Conservation (phyloP, 2,888 invertebrate species). For the Lottia gigantea region DNA sequence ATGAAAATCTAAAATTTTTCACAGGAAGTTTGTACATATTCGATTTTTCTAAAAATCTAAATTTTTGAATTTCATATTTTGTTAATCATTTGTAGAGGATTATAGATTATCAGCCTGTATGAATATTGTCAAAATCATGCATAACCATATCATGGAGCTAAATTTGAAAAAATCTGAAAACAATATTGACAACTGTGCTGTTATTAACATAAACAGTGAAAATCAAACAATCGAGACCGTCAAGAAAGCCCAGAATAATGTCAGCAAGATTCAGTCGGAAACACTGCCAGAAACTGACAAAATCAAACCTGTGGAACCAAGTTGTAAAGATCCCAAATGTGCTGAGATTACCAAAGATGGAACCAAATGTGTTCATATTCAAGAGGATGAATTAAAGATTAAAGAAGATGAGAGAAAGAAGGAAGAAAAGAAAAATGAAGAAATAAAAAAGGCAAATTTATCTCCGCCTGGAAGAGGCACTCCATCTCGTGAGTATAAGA, state of each 20-base stretch:
- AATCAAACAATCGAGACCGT: constrained; percentile 3
- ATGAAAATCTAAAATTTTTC: too few species aligned
- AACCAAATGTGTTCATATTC: not conserved
- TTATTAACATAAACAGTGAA: constrained; percentile 22
- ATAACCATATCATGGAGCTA: constrained; percentile 50
- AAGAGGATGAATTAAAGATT: constrained; percentile 4
- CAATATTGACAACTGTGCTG: constrained; percentile 43
- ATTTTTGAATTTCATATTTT: too few species aligned
- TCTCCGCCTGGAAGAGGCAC: not conserved
- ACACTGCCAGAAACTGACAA: not conserved
- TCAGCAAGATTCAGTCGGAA: not conserved
- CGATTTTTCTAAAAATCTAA: too few species aligned
- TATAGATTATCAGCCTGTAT: constrained; percentile 90
- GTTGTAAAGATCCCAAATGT: constrained; percentile 8
- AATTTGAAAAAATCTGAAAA: not conserved
- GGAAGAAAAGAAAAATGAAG: constrained; percentile 5
- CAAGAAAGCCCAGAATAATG: not conserved
- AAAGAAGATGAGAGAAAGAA: constrained; percentile 6
- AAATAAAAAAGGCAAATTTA: not conserved
- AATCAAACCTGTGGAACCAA: not conserved
- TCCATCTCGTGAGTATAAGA: not conserved
- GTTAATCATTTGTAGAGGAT: constrained; percentile 75
- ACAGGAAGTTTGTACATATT: too few species aligned
- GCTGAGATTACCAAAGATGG: constrained; percentile 7
- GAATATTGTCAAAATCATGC: constrained; percentile 83